phyloP scores from a whole-genome alignment of 2,797 vertebrate species.

The Xenopus petersii region DNA sequence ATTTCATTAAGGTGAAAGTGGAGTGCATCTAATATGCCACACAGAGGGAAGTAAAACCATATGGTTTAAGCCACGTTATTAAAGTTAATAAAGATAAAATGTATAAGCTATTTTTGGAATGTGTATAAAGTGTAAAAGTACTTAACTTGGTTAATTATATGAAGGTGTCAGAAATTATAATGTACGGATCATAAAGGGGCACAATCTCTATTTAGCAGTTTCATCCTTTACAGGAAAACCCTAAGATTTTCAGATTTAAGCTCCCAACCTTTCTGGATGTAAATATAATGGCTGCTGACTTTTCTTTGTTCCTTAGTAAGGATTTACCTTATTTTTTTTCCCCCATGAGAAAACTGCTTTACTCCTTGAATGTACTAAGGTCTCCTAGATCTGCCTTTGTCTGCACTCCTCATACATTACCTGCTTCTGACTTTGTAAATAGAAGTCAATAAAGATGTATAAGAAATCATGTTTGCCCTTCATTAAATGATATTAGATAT shows the following conservation, averaged over 20 bases:
- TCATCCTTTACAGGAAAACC: too few relatives aligned
- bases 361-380: constrained; percentile 15
- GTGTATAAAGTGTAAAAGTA: constrained; percentile 1
- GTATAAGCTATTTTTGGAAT: constrained; percentile 12
- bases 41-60: neutral
- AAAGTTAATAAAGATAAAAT: neutral
- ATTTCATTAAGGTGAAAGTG: neutral
- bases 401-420: constrained; percentile 19
- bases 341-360: neutral
- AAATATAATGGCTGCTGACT: constrained; percentile 47
- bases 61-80: neutral
- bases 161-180: neutral
- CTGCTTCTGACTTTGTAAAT: constrained; percentile 61
- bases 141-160: constrained; percentile 2
- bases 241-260: too few relatives aligned
- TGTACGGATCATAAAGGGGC: neutral
- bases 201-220: too few relatives aligned
- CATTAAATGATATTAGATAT: too few relatives aligned
- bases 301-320: constrained; percentile 8
- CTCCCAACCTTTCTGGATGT: constrained; percentile 48
- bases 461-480: constrained; percentile 30
- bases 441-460: constrained; percentile 59
- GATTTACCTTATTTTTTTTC: too few relatives aligned
- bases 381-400: neutral
- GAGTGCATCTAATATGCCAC: neutral